Conservation (phyloP, 2,888 invertebrate species). For the Metalampra italica region DNA sequence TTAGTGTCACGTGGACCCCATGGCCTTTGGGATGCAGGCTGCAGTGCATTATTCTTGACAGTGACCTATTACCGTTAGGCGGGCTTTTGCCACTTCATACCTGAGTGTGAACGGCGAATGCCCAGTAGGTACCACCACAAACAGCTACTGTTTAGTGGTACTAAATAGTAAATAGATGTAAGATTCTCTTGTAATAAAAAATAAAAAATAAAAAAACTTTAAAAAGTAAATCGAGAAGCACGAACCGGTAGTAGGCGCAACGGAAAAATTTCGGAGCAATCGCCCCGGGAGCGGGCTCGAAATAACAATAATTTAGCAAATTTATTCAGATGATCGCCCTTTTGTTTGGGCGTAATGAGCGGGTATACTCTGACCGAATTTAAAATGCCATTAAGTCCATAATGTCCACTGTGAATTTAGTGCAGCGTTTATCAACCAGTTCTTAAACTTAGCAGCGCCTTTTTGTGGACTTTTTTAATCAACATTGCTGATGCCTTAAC, state of each 20-base stretch:
- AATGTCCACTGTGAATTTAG: conserved; percentile 28
- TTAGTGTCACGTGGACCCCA: no score
- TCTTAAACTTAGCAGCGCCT: not conserved
- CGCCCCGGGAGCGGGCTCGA: conserved; percentile 41
- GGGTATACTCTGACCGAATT: conserved; percentile 45
- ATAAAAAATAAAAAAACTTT: no score
- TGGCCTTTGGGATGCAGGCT: no score
- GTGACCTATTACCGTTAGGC: no score
- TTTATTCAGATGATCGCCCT: conserved; percentile 66
- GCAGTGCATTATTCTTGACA: no score
- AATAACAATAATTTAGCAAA: conserved; percentile 73
- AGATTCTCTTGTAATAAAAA: no score
- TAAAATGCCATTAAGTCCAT: conserved; percentile 58
- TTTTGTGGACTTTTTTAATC: not conserved
- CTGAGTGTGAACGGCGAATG: no score
- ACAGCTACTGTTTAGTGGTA: no score
- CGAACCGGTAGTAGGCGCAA: conserved; percentile 11
- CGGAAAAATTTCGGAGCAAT: conserved; percentile 30
- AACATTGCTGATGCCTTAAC: not conserved
- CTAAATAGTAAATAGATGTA: no score
- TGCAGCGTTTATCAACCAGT: conserved; percentile 16
- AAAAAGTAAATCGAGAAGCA: conserved; percentile 2
- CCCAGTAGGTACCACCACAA: no score
- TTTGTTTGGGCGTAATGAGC: conserved; percentile 63
- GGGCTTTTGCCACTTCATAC: no score